Evolutionary conservation across 2,797 vertebrate genomes (phyloP), one percentile per base, ranked within the genome.

Genomic region (Propithecus perrieri): DNA sequence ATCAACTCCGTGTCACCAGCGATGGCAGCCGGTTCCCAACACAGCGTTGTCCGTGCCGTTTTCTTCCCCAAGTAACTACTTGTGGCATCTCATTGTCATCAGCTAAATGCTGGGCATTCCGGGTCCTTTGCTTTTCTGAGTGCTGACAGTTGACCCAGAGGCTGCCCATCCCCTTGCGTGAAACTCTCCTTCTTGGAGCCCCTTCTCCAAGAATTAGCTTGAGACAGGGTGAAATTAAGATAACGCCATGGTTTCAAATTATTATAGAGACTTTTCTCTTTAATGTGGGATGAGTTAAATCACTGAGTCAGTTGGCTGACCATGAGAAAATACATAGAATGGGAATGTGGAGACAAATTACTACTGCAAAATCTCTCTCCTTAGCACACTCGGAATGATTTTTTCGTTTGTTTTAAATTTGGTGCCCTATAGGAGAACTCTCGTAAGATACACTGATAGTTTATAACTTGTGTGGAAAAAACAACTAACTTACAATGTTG

Each of bases 191-290:
- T 65, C 76, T 10, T 30, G 26, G 55, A 83, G 35, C 20, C 46
- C 22, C n/a, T 92, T 33, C 87, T 92, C 69, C 76, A 92, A 92
- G 69, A 85, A 74, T n/a, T 4, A 59, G 8, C 33, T 67, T 67
- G 33, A 67, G 33, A 67, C 96, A 98, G 43, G 98, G 99, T 4
- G 99, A 99, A 97, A 95, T 99, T 85, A 98, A 99, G 98, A 97
- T 99, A 97, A 99, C 99, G 0, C 99, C 99, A 0, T 99, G 99
- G 99, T 99, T 99, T 98, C 99, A 99, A 94, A 99, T 99, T 85
- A 99, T 99, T 75, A 99, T 99, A 1, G 99, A 99, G 61, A 99
- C 99, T 53, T 99, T 99, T 98, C 99, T 99, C 80, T 99, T 99
- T 98, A 98, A 65, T 99, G 99, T 99, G 99, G 99, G 99, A 99